Conservation (phyloP, 2,888 invertebrate species). For the Cylloceria caligata region DNA sequence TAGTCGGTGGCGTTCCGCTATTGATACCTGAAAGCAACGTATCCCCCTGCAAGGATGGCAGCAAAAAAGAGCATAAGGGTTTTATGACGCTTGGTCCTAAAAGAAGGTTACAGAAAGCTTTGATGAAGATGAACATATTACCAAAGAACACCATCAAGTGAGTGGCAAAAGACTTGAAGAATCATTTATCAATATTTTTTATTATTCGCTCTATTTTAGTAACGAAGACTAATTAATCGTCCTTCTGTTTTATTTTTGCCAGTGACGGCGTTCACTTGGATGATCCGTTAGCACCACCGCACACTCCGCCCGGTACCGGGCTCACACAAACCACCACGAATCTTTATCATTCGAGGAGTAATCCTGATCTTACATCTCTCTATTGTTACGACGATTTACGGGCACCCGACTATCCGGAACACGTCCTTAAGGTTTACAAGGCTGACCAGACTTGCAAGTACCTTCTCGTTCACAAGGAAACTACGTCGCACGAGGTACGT, state of each 20-base stretch:
- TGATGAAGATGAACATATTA: constrained; percentile 95
- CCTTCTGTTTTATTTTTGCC: constrained; percentile 60
- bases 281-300: constrained; percentile 87
- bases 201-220: no score
- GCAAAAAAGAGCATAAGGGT: constrained; percentile 88
- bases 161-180: constrained; percentile 68
- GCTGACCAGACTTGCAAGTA: constrained; percentile 99
- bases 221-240: no score
- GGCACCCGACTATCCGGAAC: constrained; percentile 95
- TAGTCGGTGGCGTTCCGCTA: constrained; percentile 81
- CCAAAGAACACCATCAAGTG: constrained; percentile 92
- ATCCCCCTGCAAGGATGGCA: constrained; percentile 84
- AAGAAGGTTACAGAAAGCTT: constrained; percentile 92
- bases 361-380: constrained; percentile 93
- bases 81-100: constrained; percentile 97
- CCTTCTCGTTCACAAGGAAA: constrained; percentile 97
- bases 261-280: constrained; percentile 88
- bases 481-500: constrained; percentile 90
- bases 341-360: constrained; percentile 94
- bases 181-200: background rate
- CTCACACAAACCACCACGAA: constrained; percentile 86
- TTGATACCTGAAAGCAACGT: constrained; percentile 81
- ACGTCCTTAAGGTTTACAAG: constrained; percentile 98
- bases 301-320: constrained; percentile 83
- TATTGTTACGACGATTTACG: constrained; percentile 92